Base-by-base conservation (phyloP, 92 coral and sea anemone species). In the Bergia sp. region DNA sequence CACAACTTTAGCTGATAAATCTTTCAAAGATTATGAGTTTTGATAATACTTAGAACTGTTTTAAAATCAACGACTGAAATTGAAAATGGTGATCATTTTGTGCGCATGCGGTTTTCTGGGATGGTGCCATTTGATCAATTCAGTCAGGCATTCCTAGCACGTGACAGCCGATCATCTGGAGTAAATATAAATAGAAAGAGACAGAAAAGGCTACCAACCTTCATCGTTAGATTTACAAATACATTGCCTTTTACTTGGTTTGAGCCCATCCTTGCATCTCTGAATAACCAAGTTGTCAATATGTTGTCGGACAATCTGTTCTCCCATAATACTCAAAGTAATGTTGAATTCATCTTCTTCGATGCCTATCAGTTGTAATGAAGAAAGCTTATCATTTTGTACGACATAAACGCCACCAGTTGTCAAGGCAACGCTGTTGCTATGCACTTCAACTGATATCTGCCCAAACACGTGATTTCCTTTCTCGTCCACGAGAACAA, bases 231-330 rank as follows among this genome's bases (percentile, higher is more conserved):
- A 39, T 43, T 83, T 66, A 77, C 98, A 95, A 12, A 85, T 75
- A 88, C 99, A 97, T 43, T 36, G 58, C 1, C 37, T 69, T 18
- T 42, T 66, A 0, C 40, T 20, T 4, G 13, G 76, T 18, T 79
- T 18, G 83, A 91, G 95, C 2, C 99, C 99, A 18, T 90, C 92
- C 50, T 82, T 87, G 84, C 99, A 97, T 4, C 77, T 43, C 66
- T 61, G 85, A 49, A 97, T 89, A 66, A 57, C 73, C 10, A 95
- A 78, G 20, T 86, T 85, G 40, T 73, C 73, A 45, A 95, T 91
- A 20, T 76, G 82, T 81, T 66, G 76, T 4, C 65, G 74, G 43
- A 90, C 90, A 20, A 94, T 72, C 61, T 90, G 94, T 55, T 89
- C 92, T 80, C 99, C 96, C 73, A 88, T 79, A 55, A 89, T 92